Base-by-base conservation (phyloP, 2,113 vertebrate species). In the Asarcornis scutulata region DNA sequence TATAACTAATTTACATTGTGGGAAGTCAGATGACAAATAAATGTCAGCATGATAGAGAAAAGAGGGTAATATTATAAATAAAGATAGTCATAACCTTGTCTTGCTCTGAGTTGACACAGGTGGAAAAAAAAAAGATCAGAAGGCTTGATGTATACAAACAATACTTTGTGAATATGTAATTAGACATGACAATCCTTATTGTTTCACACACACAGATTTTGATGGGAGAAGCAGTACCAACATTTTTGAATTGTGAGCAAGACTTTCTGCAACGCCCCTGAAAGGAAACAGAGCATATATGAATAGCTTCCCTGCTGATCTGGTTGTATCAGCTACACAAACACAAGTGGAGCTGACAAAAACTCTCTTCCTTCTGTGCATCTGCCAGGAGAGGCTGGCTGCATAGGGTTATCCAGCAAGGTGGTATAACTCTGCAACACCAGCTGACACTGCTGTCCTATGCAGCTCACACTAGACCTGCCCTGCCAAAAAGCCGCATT, bases 121-220 rank as follows among this genome's bases (percentile, higher is more conserved):
- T 36, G 2, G n/a, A 66, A 40, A 40, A 40, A 66, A 66, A 91
- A 90, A 85, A 31, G 8, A 60, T 40, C 31, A 84, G 77, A 97
- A 86, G 95, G 84, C 50, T 95, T 46, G 48, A 80, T 90, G 58
- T n/a, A 94, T 31, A 52, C 48, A 86, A 91, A 68, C 56, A 79
- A 13, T 58, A 71, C 66, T 89, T 93, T 87, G 55, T 86, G 62
- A 91, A 64, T 46, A 93, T 5, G 9, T 71, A 52, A 80, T 86
- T 76, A 94, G 81, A 93, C 42, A 38, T 36, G 55, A 80, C 64
- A 96, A 60, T 84, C 26, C 74, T 91, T 81, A 95, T 75, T 97
- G 48, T 88, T 96, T 91, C 81, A 74, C 7, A 6, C 52, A 46
- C 26, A 2, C 15, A 73, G 62, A 92, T 95, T 94, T 89, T 95